These are phyloP conservation scores for Dufourea novaeangliae DNA, from an alignment of 1,140 invertebrate genomes.

Conservation along the genomic window DNA sequence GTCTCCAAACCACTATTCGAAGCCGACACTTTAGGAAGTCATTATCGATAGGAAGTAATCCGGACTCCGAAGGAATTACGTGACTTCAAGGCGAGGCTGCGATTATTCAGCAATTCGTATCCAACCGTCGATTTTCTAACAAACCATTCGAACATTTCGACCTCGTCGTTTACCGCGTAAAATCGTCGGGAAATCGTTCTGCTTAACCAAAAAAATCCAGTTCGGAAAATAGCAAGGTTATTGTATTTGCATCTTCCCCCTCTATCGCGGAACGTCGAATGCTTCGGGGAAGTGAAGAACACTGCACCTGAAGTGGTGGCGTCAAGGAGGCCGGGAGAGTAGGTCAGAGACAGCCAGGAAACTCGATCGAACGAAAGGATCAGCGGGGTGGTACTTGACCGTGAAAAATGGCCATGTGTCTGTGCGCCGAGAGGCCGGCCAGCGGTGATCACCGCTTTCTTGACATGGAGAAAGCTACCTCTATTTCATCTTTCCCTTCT, in stretches of 20 bases:
- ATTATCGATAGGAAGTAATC: constrained; percentile 22
- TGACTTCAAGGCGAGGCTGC: background rate
- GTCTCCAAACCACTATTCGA: background rate
- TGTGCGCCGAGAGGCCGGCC: constrained; percentile 38
- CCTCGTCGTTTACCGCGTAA: background rate
- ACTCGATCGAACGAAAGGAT: constrained; percentile 79
- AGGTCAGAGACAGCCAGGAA: constrained; percentile 75
- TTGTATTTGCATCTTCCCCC: constrained; percentile 3
- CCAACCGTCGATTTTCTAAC: background rate
- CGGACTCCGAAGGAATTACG: constrained; percentile 11
- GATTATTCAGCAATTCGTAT: constrained; percentile 1
- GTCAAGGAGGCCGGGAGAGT: constrained; percentile 61
- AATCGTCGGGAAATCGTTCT: background rate
- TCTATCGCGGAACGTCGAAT: constrained; percentile 21
- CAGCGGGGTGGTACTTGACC: constrained; percentile 78
- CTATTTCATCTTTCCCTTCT: constrained; percentile 1
- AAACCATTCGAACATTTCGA: background rate
- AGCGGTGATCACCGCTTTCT: constrained; percentile 30
- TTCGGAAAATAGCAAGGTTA: background rate
- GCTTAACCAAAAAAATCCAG: background rate
- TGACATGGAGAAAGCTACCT: constrained; percentile 52
- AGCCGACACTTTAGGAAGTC: constrained; percentile 5
- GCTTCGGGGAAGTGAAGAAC: constrained; percentile 30
- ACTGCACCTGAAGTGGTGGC: constrained; percentile 42
- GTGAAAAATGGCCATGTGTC: constrained; percentile 77